Base-by-base conservation (phyloP, 2,113 vertebrate genomes). In the Antechinus stuartii region DNA sequence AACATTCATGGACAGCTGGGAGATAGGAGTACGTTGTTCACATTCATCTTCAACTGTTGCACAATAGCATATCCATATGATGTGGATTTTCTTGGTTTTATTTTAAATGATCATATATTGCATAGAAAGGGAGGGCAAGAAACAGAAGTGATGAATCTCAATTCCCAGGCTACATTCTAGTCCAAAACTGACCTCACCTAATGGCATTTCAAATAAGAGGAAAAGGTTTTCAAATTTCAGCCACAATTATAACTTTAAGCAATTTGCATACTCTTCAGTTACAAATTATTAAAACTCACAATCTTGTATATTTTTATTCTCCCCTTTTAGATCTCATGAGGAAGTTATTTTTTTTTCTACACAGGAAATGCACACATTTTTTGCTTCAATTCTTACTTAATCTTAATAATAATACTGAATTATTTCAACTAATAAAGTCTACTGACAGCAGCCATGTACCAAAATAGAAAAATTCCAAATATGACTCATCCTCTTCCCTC, bases 181-280 rank as follows among this genome's bases (percentile, higher is more conserved):
- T 84, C 89, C 91, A 95, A 92, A 54, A 23, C 47, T 22, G 22
- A 61, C 90, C 55, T 56, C 95, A 46, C 93, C 94, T 94, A 47
- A 8, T 91, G 95, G 91, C 14, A 8, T 95, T 89, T 84, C 68
- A 90, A 24, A 56, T 68, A 91, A 96, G 12, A n/a, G 2, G 25
- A 46, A 89, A 90, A 94, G 94, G 22, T 76, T 94, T 91, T 92
- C 61, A 90, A 54, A 47, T 42, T 55, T 53, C 7, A 19, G 49
- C 90, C 91, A 92, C 68, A 53, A 91, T 12, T 25, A 90, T 54
- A 90, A 26, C 55, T 90, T 92, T 61, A 42, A n/a, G 90, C 55
- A 23, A 5, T 22, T 14, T 84, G 90, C 50, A 0, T 89, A n/a
- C 61, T 8, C 24, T 91, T 93, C 89, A 49, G 49, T 55, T 25